Evolutionary conservation across 1,140 invertebrate genomes (phyloP).

Genomic region (Cyphomyrmex costatus): DNA sequence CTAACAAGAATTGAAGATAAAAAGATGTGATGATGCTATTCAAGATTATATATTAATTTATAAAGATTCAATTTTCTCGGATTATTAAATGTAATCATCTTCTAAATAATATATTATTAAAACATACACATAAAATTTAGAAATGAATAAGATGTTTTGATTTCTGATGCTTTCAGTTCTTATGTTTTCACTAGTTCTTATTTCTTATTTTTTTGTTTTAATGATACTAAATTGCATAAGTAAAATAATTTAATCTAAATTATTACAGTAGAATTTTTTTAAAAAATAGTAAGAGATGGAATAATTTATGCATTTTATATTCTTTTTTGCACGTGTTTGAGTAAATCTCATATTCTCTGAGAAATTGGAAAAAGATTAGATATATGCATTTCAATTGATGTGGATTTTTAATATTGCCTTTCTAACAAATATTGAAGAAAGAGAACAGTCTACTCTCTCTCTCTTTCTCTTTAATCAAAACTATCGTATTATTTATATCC

Average conservation of each 20-base stretch:
- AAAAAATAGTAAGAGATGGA: background rate
- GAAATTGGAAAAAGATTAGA: background rate
- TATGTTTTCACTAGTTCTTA: background rate
- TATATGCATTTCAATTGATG: background rate
- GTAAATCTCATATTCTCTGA: background rate
- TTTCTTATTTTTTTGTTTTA: background rate
- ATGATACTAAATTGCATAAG: background rate
- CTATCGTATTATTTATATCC: slow-evolving; percentile 32
- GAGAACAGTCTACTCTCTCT: background rate
- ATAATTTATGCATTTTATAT: slow-evolving; percentile 9
- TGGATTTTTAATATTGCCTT: slow-evolving; percentile 6
- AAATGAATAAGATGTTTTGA: background rate
- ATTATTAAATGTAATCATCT: background rate
- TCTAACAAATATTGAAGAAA: slow-evolving; percentile 22
- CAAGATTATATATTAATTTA: background rate
- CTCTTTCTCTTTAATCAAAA: background rate
- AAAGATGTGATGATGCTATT: background rate
- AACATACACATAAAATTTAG: background rate
- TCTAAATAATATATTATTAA: background rate
- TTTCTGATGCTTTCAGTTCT: background rate
- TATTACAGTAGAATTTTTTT: background rate
- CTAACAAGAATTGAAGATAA: slow-evolving; percentile 7
- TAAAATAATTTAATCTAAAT: slow-evolving; percentile 5
- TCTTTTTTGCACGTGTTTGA: background rate
- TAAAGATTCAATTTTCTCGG: background rate